phyloP scores from a whole-genome alignment of 2,113 vertebrate species.

The Prunella fulvescens region DNA sequence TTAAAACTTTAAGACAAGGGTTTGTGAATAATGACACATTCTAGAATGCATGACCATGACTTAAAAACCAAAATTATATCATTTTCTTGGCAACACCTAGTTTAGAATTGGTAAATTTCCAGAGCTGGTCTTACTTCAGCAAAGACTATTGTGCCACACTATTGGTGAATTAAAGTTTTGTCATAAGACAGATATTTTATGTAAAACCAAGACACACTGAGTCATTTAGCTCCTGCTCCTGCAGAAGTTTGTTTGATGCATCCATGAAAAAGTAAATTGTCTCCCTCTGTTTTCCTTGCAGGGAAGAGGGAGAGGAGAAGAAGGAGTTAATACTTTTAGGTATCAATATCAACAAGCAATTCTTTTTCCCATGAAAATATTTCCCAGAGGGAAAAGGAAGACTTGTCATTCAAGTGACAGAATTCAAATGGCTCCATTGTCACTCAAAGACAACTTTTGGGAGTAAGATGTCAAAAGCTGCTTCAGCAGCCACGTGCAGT shows the following conservation, averaged over 20 bases:
- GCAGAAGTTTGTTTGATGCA: not conserved
- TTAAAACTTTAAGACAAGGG: not conserved
- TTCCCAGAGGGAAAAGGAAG: not conserved
- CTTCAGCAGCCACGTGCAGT: not conserved
- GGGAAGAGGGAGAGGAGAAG: not conserved
- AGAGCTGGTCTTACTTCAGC: not conserved
- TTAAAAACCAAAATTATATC: not conserved
- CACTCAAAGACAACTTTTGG: not conserved
- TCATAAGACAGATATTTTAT: not conserved
- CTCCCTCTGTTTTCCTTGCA: not conserved
- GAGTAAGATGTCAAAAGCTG: not conserved
- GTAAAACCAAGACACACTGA: not conserved
- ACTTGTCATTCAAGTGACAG: not conserved
- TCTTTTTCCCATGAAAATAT: not conserved
- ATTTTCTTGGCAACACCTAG: not conserved
- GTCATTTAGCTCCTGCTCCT: not conserved
- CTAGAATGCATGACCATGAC: not conserved
- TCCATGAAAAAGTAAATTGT: not conserved
- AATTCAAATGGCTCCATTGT: not conserved
- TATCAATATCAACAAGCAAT: not conserved
- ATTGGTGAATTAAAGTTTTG: not conserved
- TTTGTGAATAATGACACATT: not conserved
- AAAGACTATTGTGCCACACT: not conserved
- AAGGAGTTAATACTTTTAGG: not conserved
- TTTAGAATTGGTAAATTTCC: not conserved